Evolutionary conservation across 1,140 invertebrate genomes (phyloP), one percentile per base, ranked within the genome.

Genomic region (Nasonia vitripennis): DNA sequence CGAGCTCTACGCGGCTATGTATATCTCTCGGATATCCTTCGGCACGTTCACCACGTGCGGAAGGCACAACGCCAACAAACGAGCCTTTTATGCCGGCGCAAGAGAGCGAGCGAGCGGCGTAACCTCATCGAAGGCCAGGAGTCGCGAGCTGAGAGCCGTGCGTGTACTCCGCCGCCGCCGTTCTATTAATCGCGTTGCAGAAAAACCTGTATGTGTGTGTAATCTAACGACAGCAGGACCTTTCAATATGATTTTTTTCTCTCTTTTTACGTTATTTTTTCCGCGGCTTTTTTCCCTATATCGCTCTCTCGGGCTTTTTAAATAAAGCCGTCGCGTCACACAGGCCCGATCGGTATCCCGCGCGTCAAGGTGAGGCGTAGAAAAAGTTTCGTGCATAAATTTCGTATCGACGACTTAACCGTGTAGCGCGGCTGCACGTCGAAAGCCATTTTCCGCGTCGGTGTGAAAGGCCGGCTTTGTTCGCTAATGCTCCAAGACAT

Each of bases 91-190:
- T 79, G 67, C 77, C 77, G 77, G 77, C 75, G 75, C 23, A 27
- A 27, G 27, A 27, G 27, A 27, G 55, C 37, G 67, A 68, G 1
- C 27, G 27, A n/a, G 55, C 55, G 17, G 62, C 75, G 41, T 84
- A 84, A 84, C 83, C 77, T 84, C 77, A 77, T 34, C 77, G 75
- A 84, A 84, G 83, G 83, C 83, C 83, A 73, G 4, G 55, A 62
- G 48, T 51, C 12, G 11, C 12, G 11, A 51, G 6, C 17, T 62
- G 27, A 27, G 27, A 27, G 27, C 27, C 27, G 27, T 51, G 12
- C n/a, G 4, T 62, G 6, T 62, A 20, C 55, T 62, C 27, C 27
- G 27, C 1, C 27, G 27, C 20, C 17, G 55, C 81, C 55, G 81
- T 68, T 83, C 81, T 83, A 83, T 75, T 83, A 83, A 83, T 83